These are phyloP conservation scores for Chydorus sphaericus DNA, from an alignment of 2,888 invertebrate genomes.

Conservation along the genomic window DNA sequence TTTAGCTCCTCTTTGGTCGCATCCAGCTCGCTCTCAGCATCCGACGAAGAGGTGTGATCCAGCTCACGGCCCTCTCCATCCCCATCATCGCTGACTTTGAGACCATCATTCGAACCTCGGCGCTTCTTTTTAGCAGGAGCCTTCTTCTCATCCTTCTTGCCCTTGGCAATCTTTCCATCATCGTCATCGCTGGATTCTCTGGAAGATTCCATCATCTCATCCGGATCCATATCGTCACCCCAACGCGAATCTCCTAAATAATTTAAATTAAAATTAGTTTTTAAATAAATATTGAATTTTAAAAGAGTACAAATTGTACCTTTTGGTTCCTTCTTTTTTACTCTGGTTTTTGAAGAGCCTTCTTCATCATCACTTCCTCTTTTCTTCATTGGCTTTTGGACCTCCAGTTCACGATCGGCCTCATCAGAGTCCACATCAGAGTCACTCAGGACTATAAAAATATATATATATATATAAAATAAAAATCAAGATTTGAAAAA, in stretches of 20 bases:
- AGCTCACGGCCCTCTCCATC: constrained; percentile 89
- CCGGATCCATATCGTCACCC: constrained; percentile 67
- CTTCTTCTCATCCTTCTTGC: constrained; percentile 45
- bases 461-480: too few species aligned
- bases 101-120: constrained; percentile 67
- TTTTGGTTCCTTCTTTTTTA: too few species aligned
- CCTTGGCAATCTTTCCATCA: constrained; percentile 40
- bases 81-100: constrained; percentile 93
- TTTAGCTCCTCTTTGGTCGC: constrained; percentile 63
- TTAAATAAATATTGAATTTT: too few species aligned
- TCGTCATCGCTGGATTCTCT: constrained; percentile 55
- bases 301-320: too few species aligned
- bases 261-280: too few species aligned
- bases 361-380: too few species aligned
- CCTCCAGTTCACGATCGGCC: too few species aligned
- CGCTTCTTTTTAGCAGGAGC: constrained; percentile 38
- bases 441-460: too few species aligned
- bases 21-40: constrained; percentile 27
- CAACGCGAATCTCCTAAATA: not conserved
- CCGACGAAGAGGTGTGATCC: constrained; percentile 83
- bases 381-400: too few species aligned
- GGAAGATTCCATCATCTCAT: constrained; percentile 68
- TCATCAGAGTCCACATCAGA: too few species aligned
- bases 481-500: too few species aligned
- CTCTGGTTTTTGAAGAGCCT: too few species aligned